phyloP scores from a whole-genome alignment of 2,113 vertebrate genomes.

The Rissa tridactyla region DNA sequence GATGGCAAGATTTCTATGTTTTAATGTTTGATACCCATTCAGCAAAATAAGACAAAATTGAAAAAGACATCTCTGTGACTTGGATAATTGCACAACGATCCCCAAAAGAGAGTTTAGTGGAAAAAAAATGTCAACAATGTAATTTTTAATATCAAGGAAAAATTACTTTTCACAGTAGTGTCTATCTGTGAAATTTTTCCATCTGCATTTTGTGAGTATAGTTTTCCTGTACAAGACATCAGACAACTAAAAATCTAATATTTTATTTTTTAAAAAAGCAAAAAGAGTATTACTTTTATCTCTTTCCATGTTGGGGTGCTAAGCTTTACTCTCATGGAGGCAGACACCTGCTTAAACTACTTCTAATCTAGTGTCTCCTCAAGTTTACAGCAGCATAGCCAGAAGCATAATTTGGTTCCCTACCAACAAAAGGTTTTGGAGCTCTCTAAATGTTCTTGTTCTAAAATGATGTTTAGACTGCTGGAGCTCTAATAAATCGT shows the following conservation, averaged over 20 bases:
- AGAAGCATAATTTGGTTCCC: background rate
- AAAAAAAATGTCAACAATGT: background rate
- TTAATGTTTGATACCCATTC: background rate
- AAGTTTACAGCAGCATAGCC: background rate
- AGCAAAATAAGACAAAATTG: background rate
- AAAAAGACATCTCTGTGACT: background rate
- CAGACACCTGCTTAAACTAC: background rate
- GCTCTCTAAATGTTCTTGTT: background rate
- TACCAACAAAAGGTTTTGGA: background rate
- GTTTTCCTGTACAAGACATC: background rate
- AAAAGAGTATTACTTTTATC: background rate
- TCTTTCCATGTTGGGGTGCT: background rate
- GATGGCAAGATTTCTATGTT: background rate
- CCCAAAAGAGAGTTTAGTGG: background rate
- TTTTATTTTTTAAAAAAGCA: background rate
- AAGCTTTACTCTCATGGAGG: background rate
- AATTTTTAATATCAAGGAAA: background rate
- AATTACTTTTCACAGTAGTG: background rate
- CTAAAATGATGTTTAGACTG: background rate
- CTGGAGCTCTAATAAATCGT: background rate
- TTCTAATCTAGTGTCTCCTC: background rate
- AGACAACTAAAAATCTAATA: background rate
- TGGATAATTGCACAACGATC: background rate
- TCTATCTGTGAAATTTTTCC: background rate
- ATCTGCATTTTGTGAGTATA: background rate